Evolutionary conservation across 2,888 invertebrate genomes (phyloP).

Genomic region (Protophormia terraenovae): DNA sequence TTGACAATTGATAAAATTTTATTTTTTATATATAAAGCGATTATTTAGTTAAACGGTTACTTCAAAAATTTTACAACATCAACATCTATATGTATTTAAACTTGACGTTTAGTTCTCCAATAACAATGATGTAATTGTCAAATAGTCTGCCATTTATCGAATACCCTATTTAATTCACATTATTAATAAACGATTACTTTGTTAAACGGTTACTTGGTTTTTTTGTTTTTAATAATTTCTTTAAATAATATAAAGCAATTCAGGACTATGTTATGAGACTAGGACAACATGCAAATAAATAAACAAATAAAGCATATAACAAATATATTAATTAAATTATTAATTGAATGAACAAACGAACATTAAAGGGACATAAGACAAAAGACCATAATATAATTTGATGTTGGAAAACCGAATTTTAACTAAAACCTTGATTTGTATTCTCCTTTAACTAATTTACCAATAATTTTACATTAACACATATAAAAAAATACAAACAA

Average conservation of each 20-base stretch:
- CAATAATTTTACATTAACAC: not conserved
- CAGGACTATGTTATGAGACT: not conserved
- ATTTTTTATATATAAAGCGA: no score
- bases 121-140: no score
- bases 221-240: not conserved
- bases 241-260: not conserved
- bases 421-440: constrained; percentile 39
- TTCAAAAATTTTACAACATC: no score
- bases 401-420: constrained; percentile 42
- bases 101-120: no score
- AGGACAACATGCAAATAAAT: constrained; percentile 58
- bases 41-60: no score
- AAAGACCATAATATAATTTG: constrained; percentile 19
- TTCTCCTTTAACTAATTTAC: not conserved
- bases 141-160: no score
- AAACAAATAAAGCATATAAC: constrained; percentile 60
- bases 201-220: not conserved
- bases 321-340: constrained; percentile 25
- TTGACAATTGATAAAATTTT: no score
- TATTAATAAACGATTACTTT: not conserved
- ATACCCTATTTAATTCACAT: no score
- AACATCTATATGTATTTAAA: no score
- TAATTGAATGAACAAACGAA: constrained; percentile 32
- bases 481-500: not conserved
- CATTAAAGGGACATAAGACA: no score